Evolutionary conservation across 2,113 vertebrate species (phyloP).

Genomic region (Marmota flaviventris): DNA sequence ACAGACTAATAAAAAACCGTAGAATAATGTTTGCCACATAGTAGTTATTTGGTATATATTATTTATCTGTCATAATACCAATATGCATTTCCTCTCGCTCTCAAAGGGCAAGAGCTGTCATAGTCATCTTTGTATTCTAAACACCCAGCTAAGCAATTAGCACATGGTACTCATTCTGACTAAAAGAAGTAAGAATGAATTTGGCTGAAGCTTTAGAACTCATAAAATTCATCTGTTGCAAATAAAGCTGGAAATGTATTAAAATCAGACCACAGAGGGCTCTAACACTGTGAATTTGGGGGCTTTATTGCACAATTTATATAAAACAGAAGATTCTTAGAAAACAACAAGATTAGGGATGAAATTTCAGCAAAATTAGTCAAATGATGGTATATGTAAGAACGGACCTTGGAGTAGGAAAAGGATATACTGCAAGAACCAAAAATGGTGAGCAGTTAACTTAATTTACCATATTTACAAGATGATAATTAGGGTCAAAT

Average conservation of each 20-base stretch:
- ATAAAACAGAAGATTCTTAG: conserved; percentile 47
- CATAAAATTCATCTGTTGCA: background rate
- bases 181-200: conserved; percentile 19
- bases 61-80: background rate
- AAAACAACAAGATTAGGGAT: background rate
- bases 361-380: conserved; percentile 52
- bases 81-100: background rate
- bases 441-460: background rate
- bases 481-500: conserved; percentile 15
- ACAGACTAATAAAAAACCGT: background rate
- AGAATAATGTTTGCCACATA: background rate
- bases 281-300: conserved; percentile 25
- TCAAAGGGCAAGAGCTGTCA: conserved; percentile 40
- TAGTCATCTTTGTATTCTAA: background rate
- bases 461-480: background rate
- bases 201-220: conserved; percentile 1
- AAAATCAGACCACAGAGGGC: background rate
- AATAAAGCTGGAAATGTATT: background rate
- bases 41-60: background rate
- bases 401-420: background rate
- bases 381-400: conserved; percentile 12
- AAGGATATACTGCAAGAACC: background rate
- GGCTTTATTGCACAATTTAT: background rate
- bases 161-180: background rate
- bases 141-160: conserved; percentile 2